A percentile compares a stretch with the other conserved stretches of the same genome.
These are phyloP conservation scores for Aproaerema taeniolella DNA, from an alignment of 2,888 invertebrate genomes.

Conservation along the genomic window DNA sequence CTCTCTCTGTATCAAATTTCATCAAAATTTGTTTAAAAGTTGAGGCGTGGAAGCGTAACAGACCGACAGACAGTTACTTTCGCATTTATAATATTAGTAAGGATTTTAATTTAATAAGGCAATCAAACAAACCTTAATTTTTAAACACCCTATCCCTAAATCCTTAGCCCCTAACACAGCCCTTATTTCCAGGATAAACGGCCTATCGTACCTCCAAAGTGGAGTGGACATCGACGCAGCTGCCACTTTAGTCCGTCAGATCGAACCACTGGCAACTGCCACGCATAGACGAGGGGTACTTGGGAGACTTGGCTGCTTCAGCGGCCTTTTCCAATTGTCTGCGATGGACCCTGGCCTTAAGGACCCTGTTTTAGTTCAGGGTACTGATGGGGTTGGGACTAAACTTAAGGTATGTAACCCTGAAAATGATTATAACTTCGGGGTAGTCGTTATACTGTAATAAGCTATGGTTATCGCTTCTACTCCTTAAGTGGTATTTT, in stretches of 20 bases:
- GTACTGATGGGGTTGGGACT: conserved; percentile 97
- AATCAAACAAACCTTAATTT: too few species aligned
- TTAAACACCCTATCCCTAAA: too few species aligned
- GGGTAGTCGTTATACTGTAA: too few species aligned
- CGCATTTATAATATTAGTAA: too few species aligned
- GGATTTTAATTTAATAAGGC: too few species aligned
- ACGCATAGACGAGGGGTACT: conserved; percentile 88
- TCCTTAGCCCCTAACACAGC: too few species aligned
- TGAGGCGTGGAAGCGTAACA: too few species aligned
- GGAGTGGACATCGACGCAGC: conserved; percentile 97
- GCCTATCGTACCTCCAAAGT: conserved; percentile 90
- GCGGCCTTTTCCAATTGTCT: conserved; percentile 92
- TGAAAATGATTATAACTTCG: too few species aligned
- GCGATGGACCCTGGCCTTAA: conserved; percentile 79
- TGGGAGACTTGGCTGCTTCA: conserved; percentile 93
- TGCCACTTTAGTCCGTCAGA: conserved; percentile 87
- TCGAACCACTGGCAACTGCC: conserved; percentile 88
- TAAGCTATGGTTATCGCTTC: neutral
- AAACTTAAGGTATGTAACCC: conserved; percentile 91
- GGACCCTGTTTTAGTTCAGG: conserved; percentile 93
- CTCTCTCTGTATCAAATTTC: too few species aligned
- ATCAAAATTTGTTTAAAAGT: too few species aligned
- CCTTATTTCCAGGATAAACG: conserved; percentile 60
- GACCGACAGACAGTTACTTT: too few species aligned
- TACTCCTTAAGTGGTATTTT: neutral